Base-by-base conservation (phyloP, 2,113 vertebrate genomes). In the Phalacrocorax carbo region DNA sequence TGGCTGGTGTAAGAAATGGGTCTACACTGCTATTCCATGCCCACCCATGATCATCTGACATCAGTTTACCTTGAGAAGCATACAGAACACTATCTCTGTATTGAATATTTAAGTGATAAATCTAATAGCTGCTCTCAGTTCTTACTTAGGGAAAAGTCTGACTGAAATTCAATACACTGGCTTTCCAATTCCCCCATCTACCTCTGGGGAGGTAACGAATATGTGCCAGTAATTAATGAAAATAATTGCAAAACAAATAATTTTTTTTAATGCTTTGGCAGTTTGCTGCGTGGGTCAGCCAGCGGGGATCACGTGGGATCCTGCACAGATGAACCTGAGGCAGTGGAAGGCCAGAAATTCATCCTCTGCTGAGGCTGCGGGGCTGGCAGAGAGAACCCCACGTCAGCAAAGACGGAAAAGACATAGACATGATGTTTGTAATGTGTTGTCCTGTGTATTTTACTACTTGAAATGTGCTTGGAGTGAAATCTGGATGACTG, bases 401-500 rank as follows among this genome's bases (percentile, higher is more conserved):
- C 1, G 4, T 82, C 81, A 93, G 84, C 68, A 90, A 70, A 88
- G 60, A n/a, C 1, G 2, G 62, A 62, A 82, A 51, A 68, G 68
- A 61, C 83, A 76, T 0, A 46, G 71, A 58, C 30, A 55, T 46
- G 40, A 16, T 1, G 6, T 76, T 76, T 81, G 70, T 68, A 77
- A 75, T 40, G 27, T 49, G 55, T 73, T 88, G 61, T 58, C 79
- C 64, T 70, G 38, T 64, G 82, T 55, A 34, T 90, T 93, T 95
- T 86, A 48, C 48, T 64, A 48, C 30, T 77, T 81, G 66, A 93
- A 44, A 93, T 60, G 46, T 26, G 42, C 85, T 80, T 77, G 9
- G 38, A 92, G 71, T 77, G 58, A 90, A 93, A 93, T 82, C 77
- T 94, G 54, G 73, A 72, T 94, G 93, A 84, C 84, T 94, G 58